phyloP scores from a whole-genome alignment of 2,797 vertebrate genomes.

The Rhyacichthys aspro region DNA sequence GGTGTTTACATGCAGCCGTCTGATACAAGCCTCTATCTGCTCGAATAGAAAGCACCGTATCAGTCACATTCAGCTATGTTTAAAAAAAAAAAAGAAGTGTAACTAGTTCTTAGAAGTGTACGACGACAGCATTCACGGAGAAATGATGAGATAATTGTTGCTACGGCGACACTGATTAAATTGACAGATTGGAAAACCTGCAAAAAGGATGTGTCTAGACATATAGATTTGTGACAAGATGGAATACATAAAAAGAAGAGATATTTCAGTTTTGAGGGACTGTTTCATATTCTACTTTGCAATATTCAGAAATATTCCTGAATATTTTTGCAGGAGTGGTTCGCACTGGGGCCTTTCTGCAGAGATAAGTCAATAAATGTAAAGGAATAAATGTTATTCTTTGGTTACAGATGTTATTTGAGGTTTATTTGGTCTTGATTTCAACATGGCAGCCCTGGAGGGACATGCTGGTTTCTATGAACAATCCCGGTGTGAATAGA shows the following conservation, averaged over 20 bases:
- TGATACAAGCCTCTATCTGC: slow-evolving; percentile 47
- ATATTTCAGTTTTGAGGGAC: too few species aligned
- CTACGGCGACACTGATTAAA: slow-evolving; percentile 37
- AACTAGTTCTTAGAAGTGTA: slow-evolving; percentile 11
- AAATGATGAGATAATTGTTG: slow-evolving; percentile 23
- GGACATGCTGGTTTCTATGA: too few species aligned
- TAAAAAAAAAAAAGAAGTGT: slow-evolving; percentile 20
- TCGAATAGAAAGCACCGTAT: slow-evolving; percentile 42
- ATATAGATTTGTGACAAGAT: slow-evolving; percentile 2
- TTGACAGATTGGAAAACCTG: slow-evolving; percentile 15
- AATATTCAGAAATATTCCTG: too few species aligned
- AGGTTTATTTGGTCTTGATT: too few species aligned
- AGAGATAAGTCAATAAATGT: too few species aligned
- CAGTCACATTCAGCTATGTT: slow-evolving; percentile 42
- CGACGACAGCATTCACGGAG: slow-evolving; percentile 9
- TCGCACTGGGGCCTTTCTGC: too few species aligned
- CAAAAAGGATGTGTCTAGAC: slow-evolving; percentile 11
- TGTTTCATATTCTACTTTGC: too few species aligned
- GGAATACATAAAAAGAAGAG: slow-evolving; percentile 5
- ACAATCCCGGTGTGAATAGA: too few species aligned
- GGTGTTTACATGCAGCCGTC: slow-evolving; percentile 54
- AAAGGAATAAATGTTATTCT: too few species aligned
- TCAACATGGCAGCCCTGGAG: too few species aligned
- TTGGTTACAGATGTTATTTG: too few species aligned
- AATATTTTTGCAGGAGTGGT: too few species aligned